Evolutionary conservation across 2,888 invertebrate species (phyloP).

Genomic region (Nomada fucata): DNA sequence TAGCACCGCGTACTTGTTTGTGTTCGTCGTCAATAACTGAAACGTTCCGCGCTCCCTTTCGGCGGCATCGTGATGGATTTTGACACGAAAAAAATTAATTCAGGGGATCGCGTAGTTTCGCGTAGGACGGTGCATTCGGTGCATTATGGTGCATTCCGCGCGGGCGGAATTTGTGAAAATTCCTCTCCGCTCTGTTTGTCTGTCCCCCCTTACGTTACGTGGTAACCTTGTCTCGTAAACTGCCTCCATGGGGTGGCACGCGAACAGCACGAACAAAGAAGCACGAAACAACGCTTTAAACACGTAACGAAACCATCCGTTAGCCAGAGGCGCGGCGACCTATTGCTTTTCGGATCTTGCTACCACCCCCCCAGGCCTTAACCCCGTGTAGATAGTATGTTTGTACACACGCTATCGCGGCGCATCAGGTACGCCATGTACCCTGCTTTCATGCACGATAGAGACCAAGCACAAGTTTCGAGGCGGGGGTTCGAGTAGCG

Average conservation of each 20-base stretch:
- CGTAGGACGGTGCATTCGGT: too few species aligned
- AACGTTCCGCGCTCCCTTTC: not conserved
- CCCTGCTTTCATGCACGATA: constrained; percentile 1
- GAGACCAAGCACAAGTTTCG: not conserved
- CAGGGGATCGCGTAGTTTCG: too few species aligned
- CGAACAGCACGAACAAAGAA: constrained; percentile 13
- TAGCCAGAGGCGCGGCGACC: not conserved
- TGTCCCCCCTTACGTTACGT: not conserved
- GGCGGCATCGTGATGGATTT: too few species aligned
- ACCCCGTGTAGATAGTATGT: not conserved
- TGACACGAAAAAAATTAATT: too few species aligned
- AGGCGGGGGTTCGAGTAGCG: not conserved
- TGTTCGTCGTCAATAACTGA: not conserved
- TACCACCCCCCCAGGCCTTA: too few species aligned
- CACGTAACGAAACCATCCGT: not conserved
- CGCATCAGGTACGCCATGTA: not conserved
- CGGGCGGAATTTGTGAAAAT: too few species aligned
- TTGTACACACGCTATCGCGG: not conserved
- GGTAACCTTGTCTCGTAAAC: constrained; percentile 1
- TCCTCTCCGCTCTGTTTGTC: not conserved
- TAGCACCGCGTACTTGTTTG: too few species aligned
- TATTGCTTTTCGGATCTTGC: not conserved
- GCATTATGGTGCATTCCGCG: too few species aligned
- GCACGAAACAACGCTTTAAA: not conserved
- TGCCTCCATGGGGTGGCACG: not conserved